These are phyloP conservation scores for Leptinotarsa haldemani DNA, from an alignment of 2,888 invertebrate species.

Conservation along the genomic window DNA sequence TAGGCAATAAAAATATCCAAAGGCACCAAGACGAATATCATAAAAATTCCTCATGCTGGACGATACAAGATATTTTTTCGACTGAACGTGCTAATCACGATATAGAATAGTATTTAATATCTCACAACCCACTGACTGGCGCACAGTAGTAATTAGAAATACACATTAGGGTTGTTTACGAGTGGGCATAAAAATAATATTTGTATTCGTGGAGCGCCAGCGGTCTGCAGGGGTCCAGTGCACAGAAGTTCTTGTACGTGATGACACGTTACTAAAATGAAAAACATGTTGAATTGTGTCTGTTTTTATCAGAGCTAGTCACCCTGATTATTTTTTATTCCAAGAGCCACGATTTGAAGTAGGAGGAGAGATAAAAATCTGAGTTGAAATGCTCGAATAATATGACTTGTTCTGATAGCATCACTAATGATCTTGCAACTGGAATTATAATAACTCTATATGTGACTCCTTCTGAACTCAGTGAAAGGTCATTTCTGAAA, in stretches of 20 bases:
- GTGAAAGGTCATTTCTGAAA: not conserved
- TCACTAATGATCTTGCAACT: not conserved
- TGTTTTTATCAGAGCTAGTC: slow-evolving; percentile 36
- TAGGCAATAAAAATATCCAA: slow-evolving; percentile 56
- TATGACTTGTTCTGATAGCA: not conserved
- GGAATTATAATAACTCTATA: not conserved
- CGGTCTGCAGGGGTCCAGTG: slow-evolving; percentile 56
- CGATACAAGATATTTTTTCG: slow-evolving; percentile 13
- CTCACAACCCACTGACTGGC: slow-evolving; percentile 7
- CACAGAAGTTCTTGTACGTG: slow-evolving; percentile 63
- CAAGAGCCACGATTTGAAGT: slow-evolving; percentile 6
- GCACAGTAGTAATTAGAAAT: slow-evolving; percentile 61
- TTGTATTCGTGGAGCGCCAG: slow-evolving; percentile 59
- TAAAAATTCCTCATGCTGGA: slow-evolving; percentile 44
- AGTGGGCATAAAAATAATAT: slow-evolving; percentile 54
- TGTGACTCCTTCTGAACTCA: too few species aligned
- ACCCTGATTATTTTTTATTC: slow-evolving; percentile 22
- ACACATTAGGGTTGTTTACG: slow-evolving; percentile 59
- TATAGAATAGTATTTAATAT: slow-evolving; percentile 5
- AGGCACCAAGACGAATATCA: slow-evolving; percentile 53
- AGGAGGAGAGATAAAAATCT: not conserved
- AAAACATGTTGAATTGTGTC: slow-evolving; percentile 49
- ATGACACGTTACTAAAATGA: slow-evolving; percentile 63
- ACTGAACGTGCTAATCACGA: slow-evolving; percentile 20
- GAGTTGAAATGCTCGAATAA: not conserved